Evolutionary conservation across 2,113 vertebrate species (phyloP), one percentile per base, ranked within the genome.

Genomic region (Carassius carassius): DNA sequence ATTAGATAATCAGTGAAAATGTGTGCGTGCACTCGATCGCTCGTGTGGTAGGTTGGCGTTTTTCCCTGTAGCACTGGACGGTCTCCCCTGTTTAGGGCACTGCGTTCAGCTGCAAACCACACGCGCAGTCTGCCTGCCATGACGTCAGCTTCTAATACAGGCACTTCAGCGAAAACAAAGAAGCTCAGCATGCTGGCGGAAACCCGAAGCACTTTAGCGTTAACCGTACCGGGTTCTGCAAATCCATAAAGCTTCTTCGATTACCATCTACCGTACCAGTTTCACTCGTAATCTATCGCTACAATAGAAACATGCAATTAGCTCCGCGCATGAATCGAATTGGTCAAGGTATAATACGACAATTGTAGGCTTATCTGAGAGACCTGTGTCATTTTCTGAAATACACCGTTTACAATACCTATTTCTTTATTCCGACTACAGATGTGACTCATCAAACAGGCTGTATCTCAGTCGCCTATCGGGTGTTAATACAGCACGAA

Each of bases 91-190:
- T 62, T 81, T 5, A 67, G 37, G 23, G 23, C 60, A 13, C 16
- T 11, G 37, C 11, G 83, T 85, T 44, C 49, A 56, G 49, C 83
- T 70, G 70, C 44, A 49, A 29, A 21, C 72, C 73, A 49, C 60
- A 65, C 51, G 60, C 58, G 10, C 58, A 16, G 82, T 5, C 29
- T 29, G 62, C 76, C 81, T 23, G 44, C 49, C 25, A 47, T 85
- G 83, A 85, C 76, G 83, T 85, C 83, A 85, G 83, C 76, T 41
- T 21, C 76, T 58, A 41, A 82, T 58, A 72, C 80, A 51, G 23
- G 6, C 80, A 72, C 49, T 82, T 82, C 76, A 44, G 65, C 49
- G 75, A 79, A 84, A 79, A 85, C 75, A 84, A 78, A 84, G 65
- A 79, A 44, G 75, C 83, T 29, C 83, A 8, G 49, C 37, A 16